Percentiles rank a stretch among this genome's conserved stretches.
These are phyloP conservation scores for Phylloscopus whistleri DNA, from an alignment of 2,113 vertebrate genomes.

Conservation along the genomic window DNA sequence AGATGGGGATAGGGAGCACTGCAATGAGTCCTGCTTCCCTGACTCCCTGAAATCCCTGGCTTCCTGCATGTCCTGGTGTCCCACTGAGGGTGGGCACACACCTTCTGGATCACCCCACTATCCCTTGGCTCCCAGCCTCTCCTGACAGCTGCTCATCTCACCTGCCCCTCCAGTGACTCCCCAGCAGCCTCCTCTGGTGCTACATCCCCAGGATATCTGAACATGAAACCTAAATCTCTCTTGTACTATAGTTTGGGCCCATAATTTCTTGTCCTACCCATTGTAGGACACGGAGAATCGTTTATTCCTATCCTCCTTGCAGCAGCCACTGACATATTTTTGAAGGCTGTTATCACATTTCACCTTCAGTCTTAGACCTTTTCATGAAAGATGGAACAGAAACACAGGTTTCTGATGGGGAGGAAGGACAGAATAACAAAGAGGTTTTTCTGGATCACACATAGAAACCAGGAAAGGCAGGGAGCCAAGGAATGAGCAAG, in stretches of 20 bases:
- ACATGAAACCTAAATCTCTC: constrained; percentile 1
- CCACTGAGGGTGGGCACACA: neutral
- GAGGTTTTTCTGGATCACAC: constrained; percentile 10
- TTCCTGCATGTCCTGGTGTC: neutral
- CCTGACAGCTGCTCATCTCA: neutral
- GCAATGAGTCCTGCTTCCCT: neutral
- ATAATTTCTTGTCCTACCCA: constrained; percentile 42
- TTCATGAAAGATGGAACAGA: constrained; percentile 50
- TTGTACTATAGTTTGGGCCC: neutral
- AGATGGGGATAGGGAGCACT: neutral
- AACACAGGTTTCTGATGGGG: neutral
- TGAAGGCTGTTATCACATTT: constrained; percentile 65
- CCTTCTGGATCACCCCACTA: neutral
- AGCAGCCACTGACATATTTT: constrained; percentile 47
- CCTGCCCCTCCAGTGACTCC: neutral
- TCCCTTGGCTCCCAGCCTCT: neutral
- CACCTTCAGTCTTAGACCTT: constrained; percentile 61
- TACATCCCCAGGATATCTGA: neutral
- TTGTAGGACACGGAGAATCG: neutral
- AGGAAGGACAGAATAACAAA: constrained; percentile 50
- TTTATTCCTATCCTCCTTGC: constrained; percentile 46
- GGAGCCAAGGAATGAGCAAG: neutral
- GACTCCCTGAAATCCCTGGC: rapidly evolving
- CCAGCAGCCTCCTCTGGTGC: neutral
- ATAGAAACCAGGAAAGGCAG: neutral